Base-by-base conservation (phyloP, 2,113 vertebrate species). In the Daubentonia madagascariensis region DNA sequence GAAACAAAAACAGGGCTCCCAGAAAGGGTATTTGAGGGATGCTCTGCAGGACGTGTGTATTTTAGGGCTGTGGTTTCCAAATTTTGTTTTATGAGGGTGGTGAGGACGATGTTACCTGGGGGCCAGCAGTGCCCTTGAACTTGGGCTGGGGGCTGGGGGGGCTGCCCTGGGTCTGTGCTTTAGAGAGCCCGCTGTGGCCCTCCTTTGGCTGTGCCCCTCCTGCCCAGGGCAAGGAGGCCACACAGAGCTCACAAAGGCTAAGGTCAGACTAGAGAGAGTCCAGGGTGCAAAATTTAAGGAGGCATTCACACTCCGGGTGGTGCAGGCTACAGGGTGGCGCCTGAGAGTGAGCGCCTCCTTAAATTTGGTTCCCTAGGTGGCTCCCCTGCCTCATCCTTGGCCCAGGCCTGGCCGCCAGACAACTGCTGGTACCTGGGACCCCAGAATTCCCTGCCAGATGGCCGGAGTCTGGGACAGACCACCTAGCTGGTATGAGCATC, bases 1-100 rank as follows among this genome's bases (percentile, higher is more conserved):
- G 79, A 94, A 91, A 95, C 96, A 97, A 81, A 90, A 96, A 78
- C 52, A 91, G 68, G 88, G 76, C 96, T 98, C 97, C 40, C 35
- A 13, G 80, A 63, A 17, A 11, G 48, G 75, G 63, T 28, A 11
- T 85, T 18, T 54, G 5, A 13, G 40, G 52, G 81, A 6, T 32
- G 14, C 79, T 6, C 5, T 0, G 52, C 52, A 25, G 37, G 68
- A 45, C 48, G 0, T 1, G n/a, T 32, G 40, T 14, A 28, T 32
- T 87, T 83, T 0, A 72, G n/a, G 45, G 9, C 88, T 35, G 25
- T 0, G 8, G 43, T 22, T 72, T 85, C 87, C 16, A 7, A n/a
- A 32, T 7, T 8, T 1, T 45, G 45, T 30, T 59, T 68, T 73
- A 6, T 12, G 35, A 50, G 20, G 40, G 6, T 5, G 37, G 84